Conservation (phyloP, 2,888 invertebrate genomes). For the Chelonus formosanus region DNA sequence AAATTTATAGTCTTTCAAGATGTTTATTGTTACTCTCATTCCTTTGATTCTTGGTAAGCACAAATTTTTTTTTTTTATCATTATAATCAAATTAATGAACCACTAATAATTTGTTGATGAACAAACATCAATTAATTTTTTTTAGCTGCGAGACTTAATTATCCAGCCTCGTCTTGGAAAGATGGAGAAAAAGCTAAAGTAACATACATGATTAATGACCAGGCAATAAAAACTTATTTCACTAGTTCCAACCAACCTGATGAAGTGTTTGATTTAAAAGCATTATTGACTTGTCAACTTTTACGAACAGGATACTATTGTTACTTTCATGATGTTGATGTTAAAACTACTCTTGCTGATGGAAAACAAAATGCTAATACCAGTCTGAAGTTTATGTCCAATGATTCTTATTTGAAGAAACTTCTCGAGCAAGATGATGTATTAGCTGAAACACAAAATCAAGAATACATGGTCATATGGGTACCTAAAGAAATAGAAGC, state of each 20-base stretch:
- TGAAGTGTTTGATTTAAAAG: constrained; percentile 7
- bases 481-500: neutral
- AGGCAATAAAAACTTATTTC: constrained; percentile 2
- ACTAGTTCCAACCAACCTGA: neutral
- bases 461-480: neutral
- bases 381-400: neutral
- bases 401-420: constrained; percentile 16
- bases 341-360: neutral
- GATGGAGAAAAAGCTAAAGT: constrained; percentile 12
- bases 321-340: constrained; percentile 8
- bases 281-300: constrained; percentile 11
- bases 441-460: neutral
- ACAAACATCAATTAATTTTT: neutral
- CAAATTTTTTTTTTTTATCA: neutral
- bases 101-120: neutral
- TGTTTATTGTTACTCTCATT: constrained; percentile 26
- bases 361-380: neutral
- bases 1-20: neutral
- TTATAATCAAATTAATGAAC: neutral
- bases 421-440: constrained; percentile 6
- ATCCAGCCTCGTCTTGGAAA: neutral
- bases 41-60: constrained; percentile 30
- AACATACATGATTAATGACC: constrained; percentile 17
- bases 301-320: neutral
- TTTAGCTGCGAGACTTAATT: constrained; percentile 13